Conservation (phyloP, 2,797 vertebrate species). For the Triplophysa bombifrons region DNA sequence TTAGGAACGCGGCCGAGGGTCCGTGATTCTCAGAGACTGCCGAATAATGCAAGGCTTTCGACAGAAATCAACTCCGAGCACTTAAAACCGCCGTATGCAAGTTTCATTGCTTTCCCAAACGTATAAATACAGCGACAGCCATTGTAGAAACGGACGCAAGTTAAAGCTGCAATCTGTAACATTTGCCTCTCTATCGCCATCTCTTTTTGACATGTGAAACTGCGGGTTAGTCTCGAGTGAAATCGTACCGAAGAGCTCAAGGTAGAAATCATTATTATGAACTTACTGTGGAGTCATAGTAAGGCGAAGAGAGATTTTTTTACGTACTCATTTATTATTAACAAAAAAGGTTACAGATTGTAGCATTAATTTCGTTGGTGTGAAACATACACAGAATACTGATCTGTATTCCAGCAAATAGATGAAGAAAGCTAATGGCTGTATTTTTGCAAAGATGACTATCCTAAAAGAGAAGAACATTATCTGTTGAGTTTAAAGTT, state of each 20-base stretch:
- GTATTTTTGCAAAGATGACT: not conserved
- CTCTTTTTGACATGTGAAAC: too few species aligned
- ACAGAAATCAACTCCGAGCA: conserved; percentile 47
- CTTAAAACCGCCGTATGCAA: conserved; percentile 52
- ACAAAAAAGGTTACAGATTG: too few species aligned
- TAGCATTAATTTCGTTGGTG: not conserved
- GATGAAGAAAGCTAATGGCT: not conserved
- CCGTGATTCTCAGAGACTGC: conserved; percentile 20
- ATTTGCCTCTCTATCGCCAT: too few species aligned
- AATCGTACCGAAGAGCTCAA: too few species aligned
- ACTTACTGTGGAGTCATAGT: too few species aligned
- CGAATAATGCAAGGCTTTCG: conserved; percentile 29
- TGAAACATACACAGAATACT: not conserved
- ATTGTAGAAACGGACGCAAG: not conserved
- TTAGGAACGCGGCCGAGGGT: conserved; percentile 34
- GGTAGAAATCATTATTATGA: too few species aligned
- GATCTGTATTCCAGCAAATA: not conserved
- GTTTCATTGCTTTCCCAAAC: conserved; percentile 28
- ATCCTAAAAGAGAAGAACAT: not conserved
- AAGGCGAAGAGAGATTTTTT: too few species aligned
- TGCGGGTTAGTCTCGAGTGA: too few species aligned
- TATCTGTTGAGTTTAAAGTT: not conserved
- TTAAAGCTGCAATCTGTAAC: not conserved
- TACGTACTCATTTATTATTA: too few species aligned
- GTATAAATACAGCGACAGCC: conserved; percentile 30